phyloP scores from a whole-genome alignment of 2,113 vertebrate species.

The Petromus typicus region DNA sequence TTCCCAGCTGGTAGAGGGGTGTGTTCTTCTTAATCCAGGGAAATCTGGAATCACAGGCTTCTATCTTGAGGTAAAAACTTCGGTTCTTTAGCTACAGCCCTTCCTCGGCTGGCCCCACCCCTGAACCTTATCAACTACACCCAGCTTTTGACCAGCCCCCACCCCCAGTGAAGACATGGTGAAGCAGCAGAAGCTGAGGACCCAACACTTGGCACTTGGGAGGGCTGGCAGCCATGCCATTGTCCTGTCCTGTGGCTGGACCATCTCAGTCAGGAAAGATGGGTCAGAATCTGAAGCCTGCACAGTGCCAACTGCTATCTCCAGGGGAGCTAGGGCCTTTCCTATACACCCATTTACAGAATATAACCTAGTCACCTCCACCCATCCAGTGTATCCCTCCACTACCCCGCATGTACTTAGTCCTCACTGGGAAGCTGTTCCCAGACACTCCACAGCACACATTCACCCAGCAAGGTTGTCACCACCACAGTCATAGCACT shows the following conservation, averaged over 20 bases:
- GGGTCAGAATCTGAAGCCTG: not conserved
- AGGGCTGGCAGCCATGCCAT: not conserved
- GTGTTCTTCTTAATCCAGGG: not conserved
- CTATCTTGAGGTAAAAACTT: not conserved
- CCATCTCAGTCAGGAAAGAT: not conserved
- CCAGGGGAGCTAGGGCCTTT: not conserved
- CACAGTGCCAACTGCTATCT: fast-evolving
- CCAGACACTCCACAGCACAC: not conserved
- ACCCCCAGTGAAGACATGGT: too few relatives aligned
- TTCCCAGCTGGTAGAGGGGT: not conserved
- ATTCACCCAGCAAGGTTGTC: fast-evolving
- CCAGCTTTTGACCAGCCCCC: not conserved
- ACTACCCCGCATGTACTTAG: fast-evolving
- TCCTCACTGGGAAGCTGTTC: too few relatives aligned
- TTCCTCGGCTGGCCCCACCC: not conserved
- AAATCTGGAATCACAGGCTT: not conserved
- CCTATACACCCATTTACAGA: not conserved
- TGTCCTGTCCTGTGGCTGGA: not conserved
- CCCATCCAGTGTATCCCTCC: not conserved
- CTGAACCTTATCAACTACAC: not conserved
- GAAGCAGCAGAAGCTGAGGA: not conserved
- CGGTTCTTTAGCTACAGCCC: not conserved
- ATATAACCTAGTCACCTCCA: not conserved
- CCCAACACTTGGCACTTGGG: not conserved
- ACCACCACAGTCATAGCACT: not conserved